Evolutionary conservation across 2,888 invertebrate genomes (phyloP).

Genomic region (Acleris sparsana): DNA sequence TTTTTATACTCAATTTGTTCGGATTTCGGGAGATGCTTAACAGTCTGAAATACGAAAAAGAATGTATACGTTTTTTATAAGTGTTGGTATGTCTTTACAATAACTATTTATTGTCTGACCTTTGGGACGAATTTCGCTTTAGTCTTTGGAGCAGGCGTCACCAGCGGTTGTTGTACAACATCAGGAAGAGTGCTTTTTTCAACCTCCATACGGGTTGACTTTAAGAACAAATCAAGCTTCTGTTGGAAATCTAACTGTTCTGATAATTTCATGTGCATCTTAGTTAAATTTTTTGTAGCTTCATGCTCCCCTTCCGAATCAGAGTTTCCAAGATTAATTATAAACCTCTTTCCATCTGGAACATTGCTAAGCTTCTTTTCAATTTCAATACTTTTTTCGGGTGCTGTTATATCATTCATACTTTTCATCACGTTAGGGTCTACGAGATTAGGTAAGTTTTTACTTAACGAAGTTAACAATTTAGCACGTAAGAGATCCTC

Average conservation of each 20-base stretch:
- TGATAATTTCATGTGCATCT: slow-evolving; percentile 77
- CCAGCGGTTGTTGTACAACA: slow-evolving; percentile 54
- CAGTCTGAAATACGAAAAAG: slow-evolving; percentile 58
- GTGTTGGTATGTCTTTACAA: not conserved
- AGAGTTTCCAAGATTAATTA: slow-evolving; percentile 72
- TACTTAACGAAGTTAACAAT: slow-evolving; percentile 83
- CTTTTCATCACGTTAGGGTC: slow-evolving; percentile 53
- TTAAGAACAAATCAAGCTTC: slow-evolving; percentile 72
- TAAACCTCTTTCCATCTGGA: slow-evolving; percentile 69
- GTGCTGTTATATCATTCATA: slow-evolving; percentile 40
- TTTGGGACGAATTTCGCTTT: slow-evolving; percentile 72
- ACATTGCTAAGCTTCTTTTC: slow-evolving; percentile 42
- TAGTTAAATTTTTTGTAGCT: slow-evolving; percentile 77
- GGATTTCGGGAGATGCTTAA: slow-evolving; percentile 75
- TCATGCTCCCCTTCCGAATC: slow-evolving; percentile 81
- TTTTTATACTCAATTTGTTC: slow-evolving; percentile 78
- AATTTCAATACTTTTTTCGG: slow-evolving; percentile 38
- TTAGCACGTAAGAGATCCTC: slow-evolving; percentile 84
- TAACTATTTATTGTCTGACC: slow-evolving; percentile 51
- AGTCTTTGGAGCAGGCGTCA: slow-evolving; percentile 48
- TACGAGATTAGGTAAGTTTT: slow-evolving; percentile 77
- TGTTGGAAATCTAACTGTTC: slow-evolving; percentile 75
- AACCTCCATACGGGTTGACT: slow-evolving; percentile 71
- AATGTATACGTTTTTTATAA: too few relatives aligned
- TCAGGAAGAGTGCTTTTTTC: slow-evolving; percentile 65